phyloP scores from a whole-genome alignment of 2,113 vertebrate genomes.

The Spermophilus dauricus region DNA sequence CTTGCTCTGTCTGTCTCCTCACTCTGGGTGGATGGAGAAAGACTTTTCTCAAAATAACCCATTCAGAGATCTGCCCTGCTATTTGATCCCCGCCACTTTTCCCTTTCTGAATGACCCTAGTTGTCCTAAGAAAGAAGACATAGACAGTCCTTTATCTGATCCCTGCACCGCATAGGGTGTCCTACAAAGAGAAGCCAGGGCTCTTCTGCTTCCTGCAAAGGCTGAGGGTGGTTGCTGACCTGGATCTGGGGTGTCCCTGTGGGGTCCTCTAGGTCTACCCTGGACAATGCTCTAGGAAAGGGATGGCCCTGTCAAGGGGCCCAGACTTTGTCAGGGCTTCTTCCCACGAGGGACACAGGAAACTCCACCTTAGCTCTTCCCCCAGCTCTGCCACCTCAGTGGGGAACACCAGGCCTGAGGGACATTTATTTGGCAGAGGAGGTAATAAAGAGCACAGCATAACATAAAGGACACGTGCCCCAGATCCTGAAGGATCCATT shows the following conservation, averaged over 20 bases:
- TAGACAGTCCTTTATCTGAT: constrained; percentile 27
- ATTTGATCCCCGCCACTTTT: neutral
- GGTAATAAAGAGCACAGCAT: neutral
- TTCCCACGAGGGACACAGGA: neutral
- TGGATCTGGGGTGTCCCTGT: neutral
- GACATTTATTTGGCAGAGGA: neutral
- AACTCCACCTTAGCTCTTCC: neutral
- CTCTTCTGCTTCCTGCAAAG: neutral
- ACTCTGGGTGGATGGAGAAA: neutral
- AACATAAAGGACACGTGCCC: neutral
- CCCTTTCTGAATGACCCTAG: neutral
- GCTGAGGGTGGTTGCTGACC: neutral
- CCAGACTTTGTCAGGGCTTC: neutral
- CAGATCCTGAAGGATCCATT: neutral
- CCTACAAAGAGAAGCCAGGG: neutral
- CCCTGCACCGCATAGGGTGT: neutral
- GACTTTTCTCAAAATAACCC: constrained; percentile 43
- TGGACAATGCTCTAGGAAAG: neutral
- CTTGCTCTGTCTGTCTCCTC: neutral
- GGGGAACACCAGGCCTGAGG: neutral
- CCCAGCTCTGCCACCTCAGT: neutral
- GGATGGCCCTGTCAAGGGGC: neutral
- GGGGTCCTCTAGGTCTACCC: neutral
- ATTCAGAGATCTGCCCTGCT: constrained; percentile 43
- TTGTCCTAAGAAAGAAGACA: constrained; percentile 34